Base-by-base conservation (phyloP, 2,113 vertebrate species). In the Caranx ignobilis region DNA sequence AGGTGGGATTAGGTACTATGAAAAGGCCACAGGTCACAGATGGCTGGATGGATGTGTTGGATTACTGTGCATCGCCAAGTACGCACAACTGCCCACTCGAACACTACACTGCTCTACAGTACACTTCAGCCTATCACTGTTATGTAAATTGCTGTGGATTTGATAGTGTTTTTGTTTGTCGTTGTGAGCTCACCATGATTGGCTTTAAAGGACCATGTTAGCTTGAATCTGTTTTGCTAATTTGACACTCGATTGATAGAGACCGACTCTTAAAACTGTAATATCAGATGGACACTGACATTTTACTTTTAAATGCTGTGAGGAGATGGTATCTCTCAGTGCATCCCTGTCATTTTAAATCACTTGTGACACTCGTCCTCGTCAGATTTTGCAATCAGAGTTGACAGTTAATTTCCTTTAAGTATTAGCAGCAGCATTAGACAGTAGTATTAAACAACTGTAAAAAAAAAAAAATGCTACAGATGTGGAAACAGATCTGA, bases 1-100 rank as follows among this genome's bases (percentile, higher is more conserved):
- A 89, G 85, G 47, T 89, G 79, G 78, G 50, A 82, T 84, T 37
- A 60, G 71, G 71, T 76, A 54, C 78, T 71, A 45, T 31, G 77
- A 67, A 50, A 59, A 81, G 54, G 86, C 84, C 80, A 70, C 48
- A 71, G 81, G 76, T 75, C 73, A 62, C 65, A 77, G 16, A 41
- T 77, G 71, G 70, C 52, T 61, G 68, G 32, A 68, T 71, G 48
- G 39, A 66, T 78, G 67, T 77, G 83, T 80, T 63, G 78, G 74
- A 85, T 79, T 84, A 56, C 26, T 52, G 56, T 43, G 43, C 34
- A 70, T 75, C 31, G 11, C 31, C 43, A 79, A 65, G 64, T 45
- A 56, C 9, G 1, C 34, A 6, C 10, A 70, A 26, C 61, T 34
- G 43, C 59, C 65, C n/a, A 19, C 54, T 76, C 48, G 56, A 13